Percentiles rank a stretch among this genome's conserved stretches.
Conservation (phyloP, 2,888 invertebrate genomes). For the Endotricha flammealis region DNA sequence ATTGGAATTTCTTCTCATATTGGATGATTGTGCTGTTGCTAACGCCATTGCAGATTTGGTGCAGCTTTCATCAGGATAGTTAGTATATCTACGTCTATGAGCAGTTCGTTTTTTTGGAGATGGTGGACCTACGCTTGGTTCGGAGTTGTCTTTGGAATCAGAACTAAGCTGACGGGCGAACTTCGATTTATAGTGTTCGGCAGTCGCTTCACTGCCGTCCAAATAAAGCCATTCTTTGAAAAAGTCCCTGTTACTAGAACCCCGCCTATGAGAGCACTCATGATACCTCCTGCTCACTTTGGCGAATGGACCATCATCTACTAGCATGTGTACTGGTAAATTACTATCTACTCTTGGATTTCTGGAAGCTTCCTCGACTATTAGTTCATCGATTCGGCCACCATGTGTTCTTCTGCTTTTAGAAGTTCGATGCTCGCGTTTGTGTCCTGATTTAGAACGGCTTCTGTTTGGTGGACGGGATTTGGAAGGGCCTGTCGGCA, state of each 20-base stretch:
- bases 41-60: slow-evolving; percentile 71
- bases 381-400: slow-evolving; percentile 56
- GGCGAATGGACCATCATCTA: slow-evolving; percentile 67
- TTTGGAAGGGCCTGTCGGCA: slow-evolving; percentile 40
- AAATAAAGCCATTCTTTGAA: slow-evolving; percentile 70
- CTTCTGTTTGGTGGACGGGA: slow-evolving; percentile 46
- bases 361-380: slow-evolving; percentile 52
- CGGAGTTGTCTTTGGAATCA: slow-evolving; percentile 74
- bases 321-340: slow-evolving; percentile 54
- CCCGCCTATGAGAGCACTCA: slow-evolving; percentile 58
- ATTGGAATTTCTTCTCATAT: slow-evolving; percentile 78
- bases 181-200: slow-evolving; percentile 72
- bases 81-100: slow-evolving; percentile 60
- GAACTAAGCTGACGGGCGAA: slow-evolving; percentile 73
- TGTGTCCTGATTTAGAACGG: slow-evolving; percentile 51
- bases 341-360: slow-evolving; percentile 46
- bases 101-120: slow-evolving; percentile 62
- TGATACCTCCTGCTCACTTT: slow-evolving; percentile 65
- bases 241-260: slow-evolving; percentile 58
- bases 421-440: slow-evolving; percentile 49
- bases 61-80: slow-evolving; percentile 69
- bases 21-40: slow-evolving; percentile 64
- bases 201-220: slow-evolving; percentile 57
- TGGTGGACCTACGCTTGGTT: slow-evolving; percentile 66
- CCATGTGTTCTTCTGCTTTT: slow-evolving; percentile 50